phyloP scores from a whole-genome alignment of 1,140 invertebrate genomes.

The Teleogryllus occipitalis region DNA sequence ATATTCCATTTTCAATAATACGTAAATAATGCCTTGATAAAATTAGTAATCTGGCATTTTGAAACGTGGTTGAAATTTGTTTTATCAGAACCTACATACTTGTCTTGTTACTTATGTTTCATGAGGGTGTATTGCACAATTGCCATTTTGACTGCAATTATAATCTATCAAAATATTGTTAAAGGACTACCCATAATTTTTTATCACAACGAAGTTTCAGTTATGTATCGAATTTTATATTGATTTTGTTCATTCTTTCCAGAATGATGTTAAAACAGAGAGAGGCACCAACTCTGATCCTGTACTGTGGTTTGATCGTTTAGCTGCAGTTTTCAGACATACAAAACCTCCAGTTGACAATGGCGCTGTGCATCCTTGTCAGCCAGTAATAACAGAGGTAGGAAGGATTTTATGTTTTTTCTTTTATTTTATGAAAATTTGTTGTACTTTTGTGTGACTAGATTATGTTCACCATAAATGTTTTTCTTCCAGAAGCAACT shows the following conservation, averaged over 20 bases:
- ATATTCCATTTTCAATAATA: too few species aligned
- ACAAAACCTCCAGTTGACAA: slow-evolving; percentile 53
- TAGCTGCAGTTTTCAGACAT: slow-evolving; percentile 82
- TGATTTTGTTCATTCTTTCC: slow-evolving; percentile 17
- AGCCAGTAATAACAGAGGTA: slow-evolving; percentile 68
- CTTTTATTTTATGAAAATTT: neutral
- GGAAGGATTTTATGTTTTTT: neutral
- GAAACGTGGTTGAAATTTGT: too few species aligned
- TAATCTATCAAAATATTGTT: neutral
- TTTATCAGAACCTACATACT: too few species aligned
- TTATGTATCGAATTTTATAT: neutral
- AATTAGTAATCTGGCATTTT: too few species aligned
- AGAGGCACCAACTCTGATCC: slow-evolving; percentile 61
- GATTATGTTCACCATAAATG: too few species aligned
- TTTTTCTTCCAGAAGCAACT: too few species aligned
- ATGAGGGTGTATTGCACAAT: too few species aligned
- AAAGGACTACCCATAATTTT: neutral
- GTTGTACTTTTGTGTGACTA: neutral
- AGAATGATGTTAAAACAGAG: slow-evolving; percentile 32
- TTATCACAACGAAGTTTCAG: neutral
- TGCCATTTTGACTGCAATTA: slow-evolving; percentile 8
- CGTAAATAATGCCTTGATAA: too few species aligned
- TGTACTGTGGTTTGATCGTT: slow-evolving; percentile 84
- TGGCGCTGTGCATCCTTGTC: slow-evolving; percentile 67
- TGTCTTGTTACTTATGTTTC: too few species aligned